phyloP scores from a whole-genome alignment of 2,888 invertebrate genomes.

The Allygus modestus region DNA sequence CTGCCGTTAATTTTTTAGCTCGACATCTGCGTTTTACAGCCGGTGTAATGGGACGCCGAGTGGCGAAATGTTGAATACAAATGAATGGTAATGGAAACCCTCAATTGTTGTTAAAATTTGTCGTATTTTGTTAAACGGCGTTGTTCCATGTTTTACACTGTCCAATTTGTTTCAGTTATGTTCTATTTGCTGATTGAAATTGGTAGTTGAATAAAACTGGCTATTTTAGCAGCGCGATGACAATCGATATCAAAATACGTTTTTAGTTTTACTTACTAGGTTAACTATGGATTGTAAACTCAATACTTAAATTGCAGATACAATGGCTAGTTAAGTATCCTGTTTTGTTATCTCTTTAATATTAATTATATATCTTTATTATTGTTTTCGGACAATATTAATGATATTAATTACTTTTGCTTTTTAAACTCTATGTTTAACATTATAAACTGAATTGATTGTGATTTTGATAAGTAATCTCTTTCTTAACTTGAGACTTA shows the following conservation, averaged over 20 bases:
- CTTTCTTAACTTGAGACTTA: no score
- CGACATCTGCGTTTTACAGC: constrained; percentile 40
- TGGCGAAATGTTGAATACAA: constrained; percentile 40
- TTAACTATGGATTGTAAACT: no score
- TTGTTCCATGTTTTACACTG: constrained; percentile 10
- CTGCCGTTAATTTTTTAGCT: constrained; percentile 39
- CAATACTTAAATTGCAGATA: no score
- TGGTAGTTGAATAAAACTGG: background rate
- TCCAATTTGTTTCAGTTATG: background rate
- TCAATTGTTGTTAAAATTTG: constrained; percentile 40
- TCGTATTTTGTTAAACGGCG: constrained; percentile 31
- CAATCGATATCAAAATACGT: background rate
- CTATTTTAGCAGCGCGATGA: background rate
- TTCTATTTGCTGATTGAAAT: constrained; percentile 25
- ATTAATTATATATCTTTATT: no score
- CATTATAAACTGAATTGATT: no score
- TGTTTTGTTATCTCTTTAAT: no score
- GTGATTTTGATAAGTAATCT: no score
- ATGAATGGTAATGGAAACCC: constrained; percentile 44
- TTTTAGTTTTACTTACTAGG: no score
- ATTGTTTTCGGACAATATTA: no score
- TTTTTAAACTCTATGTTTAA: no score
- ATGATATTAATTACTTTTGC: no score
- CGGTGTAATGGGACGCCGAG: constrained; percentile 13
- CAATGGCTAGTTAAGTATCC: no score